Percentiles rank a stretch among this genome's conserved stretches.
Evolutionary conservation across 1,140 invertebrate genomes (phyloP).

Genomic region (Calycopis cecrops): DNA sequence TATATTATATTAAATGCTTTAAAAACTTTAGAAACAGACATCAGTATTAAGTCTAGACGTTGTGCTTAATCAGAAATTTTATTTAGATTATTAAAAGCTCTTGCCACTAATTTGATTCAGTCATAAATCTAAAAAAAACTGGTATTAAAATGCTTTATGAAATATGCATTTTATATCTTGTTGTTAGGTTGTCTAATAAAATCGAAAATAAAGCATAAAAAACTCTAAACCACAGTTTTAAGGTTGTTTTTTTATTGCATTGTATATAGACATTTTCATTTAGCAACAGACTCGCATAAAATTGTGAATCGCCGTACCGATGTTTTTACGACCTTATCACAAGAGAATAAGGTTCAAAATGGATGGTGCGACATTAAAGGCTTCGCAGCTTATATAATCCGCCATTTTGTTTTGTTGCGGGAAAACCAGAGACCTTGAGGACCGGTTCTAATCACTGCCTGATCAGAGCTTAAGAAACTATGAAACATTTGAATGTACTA

Average conservation of each 20-base stretch:
- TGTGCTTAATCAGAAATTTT: no score
- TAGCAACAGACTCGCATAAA: background rate
- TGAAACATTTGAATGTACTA: conserved; percentile 17
- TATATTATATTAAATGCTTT: no score
- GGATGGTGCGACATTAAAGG: background rate
- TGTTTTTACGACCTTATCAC: conserved; percentile 1
- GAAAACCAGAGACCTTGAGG: conserved; percentile 60
- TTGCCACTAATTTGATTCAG: background rate
- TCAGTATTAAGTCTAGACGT: no score
- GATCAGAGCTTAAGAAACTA: conserved; percentile 34
- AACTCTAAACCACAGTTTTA: background rate
- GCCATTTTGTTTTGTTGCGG: conserved; percentile 56
- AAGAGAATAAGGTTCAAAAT: background rate
- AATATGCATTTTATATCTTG: conserved; percentile 10
- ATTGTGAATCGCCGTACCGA: conserved; percentile 4
- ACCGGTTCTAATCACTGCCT: conserved; percentile 44
- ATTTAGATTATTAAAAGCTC: background rate
- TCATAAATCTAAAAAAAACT: conserved; percentile 5
- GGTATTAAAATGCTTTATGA: conserved; percentile 8
- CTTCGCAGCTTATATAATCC: conserved; percentile 16
- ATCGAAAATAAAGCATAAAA: background rate
- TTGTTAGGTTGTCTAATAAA: conserved; percentile 7
- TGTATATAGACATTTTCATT: conserved; percentile 1
- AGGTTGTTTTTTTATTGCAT: background rate
- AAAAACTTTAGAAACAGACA: no score